Percentiles rank a stretch among this genome's conserved stretches.
phyloP scores from a whole-genome alignment of 1,140 invertebrate genomes.

The Agrypnia vestita region DNA sequence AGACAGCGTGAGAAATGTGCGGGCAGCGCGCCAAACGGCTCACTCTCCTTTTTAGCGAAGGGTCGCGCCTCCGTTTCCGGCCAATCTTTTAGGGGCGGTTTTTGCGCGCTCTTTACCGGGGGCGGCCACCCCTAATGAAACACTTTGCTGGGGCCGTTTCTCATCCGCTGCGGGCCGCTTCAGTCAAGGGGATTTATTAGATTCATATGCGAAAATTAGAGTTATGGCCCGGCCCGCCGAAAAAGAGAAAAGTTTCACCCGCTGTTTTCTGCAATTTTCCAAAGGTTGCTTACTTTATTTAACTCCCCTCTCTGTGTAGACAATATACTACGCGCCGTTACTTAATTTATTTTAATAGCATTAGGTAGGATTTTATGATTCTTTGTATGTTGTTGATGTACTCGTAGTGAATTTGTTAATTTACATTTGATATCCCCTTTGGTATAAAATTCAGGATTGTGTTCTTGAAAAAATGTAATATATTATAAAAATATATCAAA shows the following conservation, averaged over 20 bases:
- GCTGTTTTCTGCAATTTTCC: background rate
- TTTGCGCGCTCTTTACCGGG: slow-evolving; percentile 6
- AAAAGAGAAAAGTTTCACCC: background rate
- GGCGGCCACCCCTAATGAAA: slow-evolving; percentile 29
- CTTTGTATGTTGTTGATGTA: no score
- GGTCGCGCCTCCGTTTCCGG: background rate
- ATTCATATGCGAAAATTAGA: slow-evolving; percentile 27
- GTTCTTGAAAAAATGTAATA: no score
- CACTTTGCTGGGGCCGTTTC: slow-evolving; percentile 23
- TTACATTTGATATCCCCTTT: no score
- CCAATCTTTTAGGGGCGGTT: background rate
- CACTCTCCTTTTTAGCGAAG: slow-evolving; percentile 21
- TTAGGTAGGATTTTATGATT: no score
- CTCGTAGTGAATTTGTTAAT: no score
- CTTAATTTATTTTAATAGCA: no score
- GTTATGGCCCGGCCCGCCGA: background rate
- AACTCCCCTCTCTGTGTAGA: no score
- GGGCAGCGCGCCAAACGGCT: slow-evolving; percentile 50
- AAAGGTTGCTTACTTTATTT: no score
- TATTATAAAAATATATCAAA: no score
- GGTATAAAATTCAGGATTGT: no score
- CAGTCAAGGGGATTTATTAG: slow-evolving; percentile 35
- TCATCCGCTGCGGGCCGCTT: slow-evolving; percentile 13
- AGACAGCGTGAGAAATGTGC: slow-evolving; percentile 52
- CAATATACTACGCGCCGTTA: no score